A percentile compares a stretch with the other conserved stretches of the same genome.
phyloP scores from a whole-genome alignment of 2,797 vertebrate genomes.

The Oreochromis grahami region DNA sequence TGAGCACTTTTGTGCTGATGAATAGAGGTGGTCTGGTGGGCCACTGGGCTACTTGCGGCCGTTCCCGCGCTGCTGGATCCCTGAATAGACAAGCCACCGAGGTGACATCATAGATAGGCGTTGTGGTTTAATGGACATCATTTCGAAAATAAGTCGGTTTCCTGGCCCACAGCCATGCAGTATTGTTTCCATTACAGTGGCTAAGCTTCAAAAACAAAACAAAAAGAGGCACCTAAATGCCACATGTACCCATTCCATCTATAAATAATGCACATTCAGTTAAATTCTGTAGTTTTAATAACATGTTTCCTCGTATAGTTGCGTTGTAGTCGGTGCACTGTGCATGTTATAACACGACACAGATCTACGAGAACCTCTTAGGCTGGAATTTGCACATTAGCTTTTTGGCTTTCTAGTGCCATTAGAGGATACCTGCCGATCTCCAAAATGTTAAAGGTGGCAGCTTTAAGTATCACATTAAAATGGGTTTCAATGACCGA shows the following conservation, averaged over 20 bases:
- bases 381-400: conserved; percentile 12
- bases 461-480: conserved; percentile 67
- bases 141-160: conserved; percentile 20
- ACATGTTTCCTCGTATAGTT: background rate
- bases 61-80: conserved; percentile 69
- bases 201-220: background rate
- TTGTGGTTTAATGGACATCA: conserved; percentile 44
- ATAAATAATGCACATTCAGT: background rate
- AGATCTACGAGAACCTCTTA: background rate
- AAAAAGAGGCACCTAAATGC: background rate
- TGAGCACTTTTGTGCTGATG: conserved; percentile 80
- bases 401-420: conserved; percentile 28
- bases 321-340: background rate
- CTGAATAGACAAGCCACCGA: conserved; percentile 63
- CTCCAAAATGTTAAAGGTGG: conserved; percentile 55
- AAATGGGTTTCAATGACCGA: conserved; percentile 72
- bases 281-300: background rate
- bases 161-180: background rate
- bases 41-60: conserved; percentile 60
- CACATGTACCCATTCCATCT: background rate
- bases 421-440: conserved; percentile 39
- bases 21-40: conserved; percentile 77
- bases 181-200: background rate
- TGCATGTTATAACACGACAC: background rate
- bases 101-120: conserved; percentile 56